A percentile compares a stretch with the other conserved stretches of the same genome.
phyloP scores from a whole-genome alignment of 2,113 vertebrate species.

The Callionymus lyra region DNA sequence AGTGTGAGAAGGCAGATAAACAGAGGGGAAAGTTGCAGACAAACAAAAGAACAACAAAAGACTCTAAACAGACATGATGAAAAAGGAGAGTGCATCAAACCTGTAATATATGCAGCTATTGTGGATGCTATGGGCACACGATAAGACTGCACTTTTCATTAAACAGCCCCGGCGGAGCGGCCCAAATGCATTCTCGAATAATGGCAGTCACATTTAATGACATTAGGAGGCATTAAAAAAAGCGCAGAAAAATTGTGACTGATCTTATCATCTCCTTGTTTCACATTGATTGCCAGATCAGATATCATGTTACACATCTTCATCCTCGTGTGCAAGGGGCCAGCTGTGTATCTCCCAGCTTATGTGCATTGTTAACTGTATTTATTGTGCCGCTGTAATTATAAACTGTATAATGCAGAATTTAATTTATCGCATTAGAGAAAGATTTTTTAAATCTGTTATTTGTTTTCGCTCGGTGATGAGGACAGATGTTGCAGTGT shows the following conservation, averaged over 20 bases:
- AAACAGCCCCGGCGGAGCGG: conserved; percentile 35
- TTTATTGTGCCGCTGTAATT: conserved; percentile 66
- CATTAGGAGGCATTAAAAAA: conserved; percentile 60
- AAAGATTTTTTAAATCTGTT: conserved; percentile 52
- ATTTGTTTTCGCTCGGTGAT: conserved; percentile 32
- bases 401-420: conserved; percentile 60
- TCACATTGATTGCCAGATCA: conserved; percentile 61
- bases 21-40: conserved; percentile 34
- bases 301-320: conserved; percentile 62
- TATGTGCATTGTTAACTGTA: conserved; percentile 60
- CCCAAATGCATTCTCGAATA: conserved; percentile 60
- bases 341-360: conserved; percentile 58
- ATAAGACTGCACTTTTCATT: conserved; percentile 60
- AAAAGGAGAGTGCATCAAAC: conserved; percentile 33
- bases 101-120: conserved; percentile 35
- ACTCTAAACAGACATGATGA: conserved; percentile 16
- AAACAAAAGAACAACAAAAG: conserved; percentile 30
- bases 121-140: conserved; percentile 29
- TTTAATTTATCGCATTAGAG: conserved; percentile 63
- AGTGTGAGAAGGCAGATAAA: conserved; percentile 35
- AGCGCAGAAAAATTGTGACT: conserved; percentile 16
- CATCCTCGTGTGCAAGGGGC: conserved; percentile 51
- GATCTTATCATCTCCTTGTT: conserved; percentile 63
- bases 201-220: conserved; percentile 60
- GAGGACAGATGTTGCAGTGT: conserved; percentile 35